These are phyloP conservation scores for Ovis canadensis DNA, from an alignment of 2,113 vertebrate genomes.

Conservation along the genomic window DNA sequence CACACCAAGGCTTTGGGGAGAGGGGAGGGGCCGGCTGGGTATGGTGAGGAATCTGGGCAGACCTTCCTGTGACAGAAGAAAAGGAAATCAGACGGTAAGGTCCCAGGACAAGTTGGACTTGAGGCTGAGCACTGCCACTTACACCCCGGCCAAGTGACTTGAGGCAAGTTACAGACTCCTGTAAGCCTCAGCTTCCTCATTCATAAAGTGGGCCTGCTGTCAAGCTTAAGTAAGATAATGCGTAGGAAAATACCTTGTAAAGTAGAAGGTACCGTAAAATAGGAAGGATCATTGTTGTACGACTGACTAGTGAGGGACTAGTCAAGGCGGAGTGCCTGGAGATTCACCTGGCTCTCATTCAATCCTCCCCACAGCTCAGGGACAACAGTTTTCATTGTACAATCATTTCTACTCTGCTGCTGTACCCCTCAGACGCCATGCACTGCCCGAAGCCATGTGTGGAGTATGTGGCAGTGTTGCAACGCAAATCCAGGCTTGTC, in stretches of 20 bases:
- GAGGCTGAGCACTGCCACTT: background rate
- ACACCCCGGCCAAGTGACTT: background rate
- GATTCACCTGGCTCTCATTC: background rate
- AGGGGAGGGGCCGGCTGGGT: background rate
- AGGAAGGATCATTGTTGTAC: background rate
- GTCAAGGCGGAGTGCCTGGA: background rate
- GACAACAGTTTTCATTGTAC: background rate
- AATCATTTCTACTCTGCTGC: background rate
- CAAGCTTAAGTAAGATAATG: background rate
- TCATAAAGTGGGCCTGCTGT: background rate
- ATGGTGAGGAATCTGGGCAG: background rate
- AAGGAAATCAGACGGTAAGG: background rate
- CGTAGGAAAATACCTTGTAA: background rate
- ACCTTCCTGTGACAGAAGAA: slow-evolving; percentile 8
- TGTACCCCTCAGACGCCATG: background rate
- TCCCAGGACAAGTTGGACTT: background rate
- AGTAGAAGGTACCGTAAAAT: background rate
- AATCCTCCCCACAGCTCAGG: background rate
- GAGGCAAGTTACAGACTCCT: background rate
- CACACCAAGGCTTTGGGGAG: slow-evolving; percentile 45
- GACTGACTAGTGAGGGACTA: background rate
- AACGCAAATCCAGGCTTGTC: background rate
- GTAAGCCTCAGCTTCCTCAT: background rate
- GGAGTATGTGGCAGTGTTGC: background rate
- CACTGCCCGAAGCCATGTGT: background rate